Conservation (phyloP, 92 coral and sea anemone genomes). For the Zoanthus sociatus region DNA sequence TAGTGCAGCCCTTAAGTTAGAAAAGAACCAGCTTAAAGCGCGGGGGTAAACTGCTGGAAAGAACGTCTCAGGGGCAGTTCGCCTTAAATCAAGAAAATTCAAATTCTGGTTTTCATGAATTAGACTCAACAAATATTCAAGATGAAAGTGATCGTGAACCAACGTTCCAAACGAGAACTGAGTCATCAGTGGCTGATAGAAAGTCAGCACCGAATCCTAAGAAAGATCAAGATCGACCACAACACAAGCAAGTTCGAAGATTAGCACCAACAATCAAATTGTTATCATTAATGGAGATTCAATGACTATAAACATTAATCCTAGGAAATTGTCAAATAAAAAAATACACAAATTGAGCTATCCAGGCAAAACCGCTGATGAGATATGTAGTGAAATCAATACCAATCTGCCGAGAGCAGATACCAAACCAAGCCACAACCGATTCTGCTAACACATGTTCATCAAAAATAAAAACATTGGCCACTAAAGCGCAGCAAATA, state of each 20-base stretch:
- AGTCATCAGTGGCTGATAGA: slow-evolving; percentile 4
- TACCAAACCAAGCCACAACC: no score
- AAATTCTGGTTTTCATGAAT: no score
- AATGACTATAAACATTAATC: slow-evolving; percentile 7
- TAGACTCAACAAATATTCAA: not conserved
- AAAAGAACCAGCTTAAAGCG: not conserved
- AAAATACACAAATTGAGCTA: slow-evolving; percentile 25
- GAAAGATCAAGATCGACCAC: no score
- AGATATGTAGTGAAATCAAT: slow-evolving; percentile 27
- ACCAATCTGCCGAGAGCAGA: no score
- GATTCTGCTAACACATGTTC: no score
- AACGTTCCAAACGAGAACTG: not conserved
- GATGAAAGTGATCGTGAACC: not conserved
- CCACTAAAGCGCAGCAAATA: no score
- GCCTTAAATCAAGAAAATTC: not conserved
- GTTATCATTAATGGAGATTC: slow-evolving; percentile 52
- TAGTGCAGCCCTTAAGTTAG: not conserved
- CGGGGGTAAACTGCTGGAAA: not conserved
- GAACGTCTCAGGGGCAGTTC: not conserved
- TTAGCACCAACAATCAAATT: no score
- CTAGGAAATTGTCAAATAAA: no score
- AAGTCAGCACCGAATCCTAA: no score
- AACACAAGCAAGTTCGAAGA: no score
- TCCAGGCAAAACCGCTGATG: slow-evolving; percentile 27
- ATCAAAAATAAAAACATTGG: no score